Evolutionary conservation across 2,888 invertebrate genomes (phyloP).

Genomic region (Caenorhabditis panamensis): DNA sequence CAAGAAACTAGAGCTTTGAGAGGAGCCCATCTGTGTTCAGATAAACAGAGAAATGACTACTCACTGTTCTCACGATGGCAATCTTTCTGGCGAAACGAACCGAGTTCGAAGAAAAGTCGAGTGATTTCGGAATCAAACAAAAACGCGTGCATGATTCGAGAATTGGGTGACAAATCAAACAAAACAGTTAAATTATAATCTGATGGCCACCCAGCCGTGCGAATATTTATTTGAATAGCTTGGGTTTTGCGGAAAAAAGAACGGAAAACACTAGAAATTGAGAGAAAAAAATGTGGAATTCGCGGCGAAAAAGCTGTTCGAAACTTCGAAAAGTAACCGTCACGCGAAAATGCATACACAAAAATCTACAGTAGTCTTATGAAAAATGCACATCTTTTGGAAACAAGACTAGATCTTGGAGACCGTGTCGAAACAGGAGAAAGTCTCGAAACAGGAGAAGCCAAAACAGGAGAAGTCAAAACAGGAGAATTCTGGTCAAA

Average conservation of each 20-base stretch:
- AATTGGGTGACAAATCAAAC: constrained; percentile 42
- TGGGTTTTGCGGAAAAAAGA: constrained; percentile 17
- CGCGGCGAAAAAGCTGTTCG: neutral
- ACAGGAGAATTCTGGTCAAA: too few species aligned
- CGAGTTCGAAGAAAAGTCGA: constrained; percentile 6
- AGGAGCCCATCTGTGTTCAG: neutral
- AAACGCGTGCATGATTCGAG: constrained; percentile 21
- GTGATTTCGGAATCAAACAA: constrained; percentile 27
- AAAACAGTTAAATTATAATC: constrained; percentile 33
- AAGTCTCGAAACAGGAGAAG: neutral
- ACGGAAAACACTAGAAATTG: neutral
- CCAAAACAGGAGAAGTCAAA: too few species aligned
- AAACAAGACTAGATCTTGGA: too few species aligned
- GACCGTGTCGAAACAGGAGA: too few species aligned
- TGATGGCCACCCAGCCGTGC: constrained; percentile 18
- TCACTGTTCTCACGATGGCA: neutral
- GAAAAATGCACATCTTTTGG: too few species aligned
- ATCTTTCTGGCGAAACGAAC: neutral
- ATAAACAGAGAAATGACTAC: neutral
- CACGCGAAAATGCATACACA: constrained; percentile 28
- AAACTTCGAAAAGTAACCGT: neutral
- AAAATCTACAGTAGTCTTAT: constrained; percentile 11
- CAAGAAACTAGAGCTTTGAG: constrained; percentile 2
- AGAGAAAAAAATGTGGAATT: neutral
- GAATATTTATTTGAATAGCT: constrained; percentile 41